Base-by-base conservation (phyloP, 37 sponge, comb jelly and placozoan species). In the Amphimedon queenslandica region DNA sequence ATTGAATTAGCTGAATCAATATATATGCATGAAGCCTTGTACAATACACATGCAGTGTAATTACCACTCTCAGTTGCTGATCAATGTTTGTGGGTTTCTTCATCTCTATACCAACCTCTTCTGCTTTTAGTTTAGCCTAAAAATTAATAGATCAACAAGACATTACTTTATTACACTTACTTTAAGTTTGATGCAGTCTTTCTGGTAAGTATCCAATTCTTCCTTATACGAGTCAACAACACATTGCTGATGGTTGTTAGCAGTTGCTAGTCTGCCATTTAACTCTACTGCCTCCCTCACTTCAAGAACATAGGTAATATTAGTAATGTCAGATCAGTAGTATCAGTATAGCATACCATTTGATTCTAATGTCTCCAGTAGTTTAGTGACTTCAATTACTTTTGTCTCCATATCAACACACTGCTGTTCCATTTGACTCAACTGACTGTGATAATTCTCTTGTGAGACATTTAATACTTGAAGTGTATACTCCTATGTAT, bases 31-130 rank as follows among this genome's bases (percentile, higher is more conserved):
- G n/a, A n/a, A n/a, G n/a, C n/a, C n/a, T n/a, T n/a, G n/a, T n/a
- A n/a, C n/a, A n/a, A n/a, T n/a, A n/a, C n/a, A n/a, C n/a, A n/a
- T n/a, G n/a, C n/a, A n/a, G n/a, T 25, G 55, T 3, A n/a, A 18
- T 10, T 77, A 82, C 88, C 83, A 88, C 77, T 67, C 69, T 88
- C 38, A 88, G 61, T 53, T 88, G 78, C 53, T 82, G 79, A 27
- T 77, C 83, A 37, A 42, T 31, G 18, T 61, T 33, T 43, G 34
- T 76, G 57, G 66, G 40, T 38, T 24, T 24, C 23, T n/a, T n/a
- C n/a, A n/a, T n/a, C n/a, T n/a, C n/a, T n/a, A n/a, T 35, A 10
- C 53, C 27, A 56, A 27, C 24, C 39, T 37, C 35, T 38, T 10
- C 32, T 40, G 16, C n/a, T n/a, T n/a, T n/a, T n/a, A n/a, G n/a